Base-by-base conservation (phyloP, 1,140 invertebrate species). In the Fopius arisanus region DNA sequence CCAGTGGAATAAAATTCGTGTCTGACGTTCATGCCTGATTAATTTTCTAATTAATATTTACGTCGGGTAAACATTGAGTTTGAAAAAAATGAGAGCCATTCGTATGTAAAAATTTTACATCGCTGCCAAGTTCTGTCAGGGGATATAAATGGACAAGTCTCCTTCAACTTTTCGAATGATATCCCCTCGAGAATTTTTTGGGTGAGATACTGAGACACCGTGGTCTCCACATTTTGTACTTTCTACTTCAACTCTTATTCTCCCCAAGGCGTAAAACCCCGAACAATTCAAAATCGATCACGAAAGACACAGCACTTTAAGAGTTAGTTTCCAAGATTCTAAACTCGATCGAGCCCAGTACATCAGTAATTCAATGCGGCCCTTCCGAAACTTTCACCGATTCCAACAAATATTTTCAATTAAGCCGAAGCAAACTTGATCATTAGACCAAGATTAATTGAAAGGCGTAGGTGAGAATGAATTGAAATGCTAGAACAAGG, bases 141-240 rank as follows among this genome's bases (percentile, higher is more conserved):
- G 28, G 31, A 70, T 28, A 70, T 70, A 62, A 59, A 70, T 70
- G 68, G 26, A 62, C 37, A 40, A 70, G 68, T 70, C 48, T 54
- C 51, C 23, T 59, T 59, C 48, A 70, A 70, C 48, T 70, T 59
- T 70, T 37, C 48, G 23, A 70, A 51, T 70, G 21, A 70, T 62
- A 54, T 33, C 19, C 51, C 51, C 51, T 29, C 31, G 37, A 14
- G 40, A 37, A 33, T 33, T 31, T 21, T 19, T 40, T 19, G 16
- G 63, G 7, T n/a, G 23, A 21, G 26, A 68, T n/a, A 5, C 10
- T 28, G 14, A 14, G n/a, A 59, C 28, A 59, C 16, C 21, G 23
- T 29, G 28, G 1, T 7, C n/a, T 5, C 19, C 12, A 28, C 23
- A 19, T 28, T 26, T 59, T 59, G 3, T 59, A 9, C 10, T 59